phyloP scores from a whole-genome alignment of 2,888 invertebrate species.

The Drosophila anomalata region DNA sequence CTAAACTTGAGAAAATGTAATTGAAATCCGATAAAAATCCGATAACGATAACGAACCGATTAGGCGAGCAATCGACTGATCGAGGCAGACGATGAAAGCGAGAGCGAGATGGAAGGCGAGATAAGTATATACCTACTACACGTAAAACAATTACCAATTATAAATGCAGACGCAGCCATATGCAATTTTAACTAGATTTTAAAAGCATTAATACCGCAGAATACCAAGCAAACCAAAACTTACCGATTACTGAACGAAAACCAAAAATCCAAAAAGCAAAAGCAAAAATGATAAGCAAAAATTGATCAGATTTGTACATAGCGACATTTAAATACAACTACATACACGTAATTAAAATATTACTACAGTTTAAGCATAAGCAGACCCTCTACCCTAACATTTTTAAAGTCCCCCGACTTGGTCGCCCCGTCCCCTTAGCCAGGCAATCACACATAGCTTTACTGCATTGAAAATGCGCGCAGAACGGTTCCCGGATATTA shows the following conservation, averaged over 20 bases:
- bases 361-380: slow-evolving; percentile 76
- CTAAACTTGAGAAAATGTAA: slow-evolving; percentile 22
- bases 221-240: slow-evolving; percentile 50
- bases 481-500: slow-evolving; percentile 52
- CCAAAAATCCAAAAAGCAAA: slow-evolving; percentile 39
- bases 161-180: slow-evolving; percentile 74
- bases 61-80: slow-evolving; percentile 11
- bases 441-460: slow-evolving; percentile 59
- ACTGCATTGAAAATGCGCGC: slow-evolving; percentile 72
- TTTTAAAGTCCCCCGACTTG: slow-evolving; percentile 10
- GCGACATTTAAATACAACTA: slow-evolving; percentile 61
- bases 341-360: slow-evolving; percentile 75
- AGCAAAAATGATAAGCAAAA: slow-evolving; percentile 41
- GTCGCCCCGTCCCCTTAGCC: slow-evolving; percentile 21
- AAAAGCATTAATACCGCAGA: slow-evolving; percentile 76
- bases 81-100: slow-evolving; percentile 47
- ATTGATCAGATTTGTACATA: slow-evolving; percentile 75
- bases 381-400: slow-evolving; percentile 41
- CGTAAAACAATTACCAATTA: slow-evolving; percentile 65
- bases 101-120: slow-evolving; percentile 53
- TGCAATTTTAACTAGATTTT: slow-evolving; percentile 80
- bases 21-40: slow-evolving; percentile 23
- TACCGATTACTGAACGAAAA: slow-evolving; percentile 61
- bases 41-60: slow-evolving; percentile 29
- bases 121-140: slow-evolving; percentile 51